phyloP scores from a whole-genome alignment of 2,113 vertebrate genomes.

The Chaetops frenatus region DNA sequence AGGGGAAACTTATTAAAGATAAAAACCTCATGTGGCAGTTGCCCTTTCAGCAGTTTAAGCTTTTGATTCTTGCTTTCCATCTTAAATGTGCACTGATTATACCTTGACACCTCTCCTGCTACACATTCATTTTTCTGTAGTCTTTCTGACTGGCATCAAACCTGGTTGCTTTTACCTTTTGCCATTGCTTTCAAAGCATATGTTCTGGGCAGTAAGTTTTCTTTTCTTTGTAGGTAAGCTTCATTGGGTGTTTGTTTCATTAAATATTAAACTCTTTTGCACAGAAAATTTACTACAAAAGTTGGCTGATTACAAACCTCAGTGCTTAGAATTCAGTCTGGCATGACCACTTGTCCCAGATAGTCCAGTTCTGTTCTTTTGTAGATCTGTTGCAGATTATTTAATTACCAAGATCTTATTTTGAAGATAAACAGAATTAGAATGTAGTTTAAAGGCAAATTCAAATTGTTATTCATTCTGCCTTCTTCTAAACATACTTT shows the following conservation, averaged over 20 bases:
- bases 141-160: not conserved
- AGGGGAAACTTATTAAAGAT: slow-evolving; percentile 11
- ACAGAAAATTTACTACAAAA: not conserved
- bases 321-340: not conserved
- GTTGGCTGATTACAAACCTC: not conserved
- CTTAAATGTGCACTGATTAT: not conserved
- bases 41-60: slow-evolving; percentile 6
- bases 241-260: not conserved
- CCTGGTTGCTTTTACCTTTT: not conserved
- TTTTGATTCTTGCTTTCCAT: slow-evolving; percentile 30
- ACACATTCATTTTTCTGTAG: not conserved
- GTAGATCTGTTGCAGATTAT: not conserved
- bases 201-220: not conserved
- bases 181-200: not conserved
- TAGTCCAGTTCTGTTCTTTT: not conserved
- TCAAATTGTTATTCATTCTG: not conserved
- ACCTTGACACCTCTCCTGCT: not conserved
- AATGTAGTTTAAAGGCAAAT: not conserved
- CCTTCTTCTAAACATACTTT: not conserved
- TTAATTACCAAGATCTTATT: not conserved
- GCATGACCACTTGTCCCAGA: not conserved
- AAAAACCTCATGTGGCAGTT: not conserved
- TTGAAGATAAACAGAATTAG: not conserved
- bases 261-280: not conserved
- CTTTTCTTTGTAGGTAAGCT: not conserved